Evolutionary conservation across 2,888 invertebrate species (phyloP).

Genomic region (Polydrusus cervinus): DNA sequence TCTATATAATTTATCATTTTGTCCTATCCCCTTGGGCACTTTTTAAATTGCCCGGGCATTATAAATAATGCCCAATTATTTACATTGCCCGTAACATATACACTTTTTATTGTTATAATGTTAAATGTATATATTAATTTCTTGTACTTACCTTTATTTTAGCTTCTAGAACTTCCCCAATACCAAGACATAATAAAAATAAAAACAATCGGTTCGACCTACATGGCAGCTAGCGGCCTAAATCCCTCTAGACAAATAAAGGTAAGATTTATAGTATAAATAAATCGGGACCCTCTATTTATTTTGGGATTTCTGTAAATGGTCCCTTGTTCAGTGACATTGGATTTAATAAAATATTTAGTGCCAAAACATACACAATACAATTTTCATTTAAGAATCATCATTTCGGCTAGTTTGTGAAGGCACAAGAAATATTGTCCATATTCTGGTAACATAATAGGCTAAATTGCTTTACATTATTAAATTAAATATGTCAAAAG

Average conservation of each 20-base stretch:
- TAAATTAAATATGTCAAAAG: too few species aligned
- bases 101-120: background rate
- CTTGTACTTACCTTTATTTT: conserved; percentile 24
- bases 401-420: too few species aligned
- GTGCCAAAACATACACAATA: background rate
- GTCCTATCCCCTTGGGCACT: too few species aligned
- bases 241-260: conserved; percentile 81
- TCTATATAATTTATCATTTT: too few species aligned
- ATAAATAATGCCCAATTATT: too few species aligned
- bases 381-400: background rate
- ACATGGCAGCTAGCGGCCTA: conserved; percentile 96
- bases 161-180: conserved; percentile 89
- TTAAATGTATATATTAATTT: background rate
- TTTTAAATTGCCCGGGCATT: too few species aligned
- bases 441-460: too few species aligned
- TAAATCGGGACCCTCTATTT: conserved; percentile 25
- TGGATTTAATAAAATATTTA: conserved; percentile 2
- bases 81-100: background rate
- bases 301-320: conserved; percentile 6
- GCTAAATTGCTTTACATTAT: too few species aligned
- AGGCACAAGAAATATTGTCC: too few species aligned
- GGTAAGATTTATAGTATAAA: conserved; percentile 65
- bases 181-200: conserved; percentile 95
- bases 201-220: conserved; percentile 95
- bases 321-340: conserved; percentile 17